These are phyloP conservation scores for Microctenopoma lineatum DNA, from an alignment of 2,797 vertebrate species.

Conservation along the genomic window DNA sequence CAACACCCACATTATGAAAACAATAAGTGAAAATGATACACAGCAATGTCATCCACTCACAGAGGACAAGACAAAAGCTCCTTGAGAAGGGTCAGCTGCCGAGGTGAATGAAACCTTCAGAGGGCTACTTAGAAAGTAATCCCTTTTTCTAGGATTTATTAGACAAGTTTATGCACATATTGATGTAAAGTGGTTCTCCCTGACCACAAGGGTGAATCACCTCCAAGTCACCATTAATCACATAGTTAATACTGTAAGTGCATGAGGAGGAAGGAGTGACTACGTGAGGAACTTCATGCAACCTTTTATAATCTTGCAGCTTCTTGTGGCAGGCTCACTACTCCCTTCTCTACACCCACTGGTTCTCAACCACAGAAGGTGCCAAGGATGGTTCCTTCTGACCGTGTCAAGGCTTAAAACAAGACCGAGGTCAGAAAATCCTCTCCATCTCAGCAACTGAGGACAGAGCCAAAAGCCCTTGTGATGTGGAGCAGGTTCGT, in stretches of 20 bases:
- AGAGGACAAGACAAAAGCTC: conserved; percentile 15
- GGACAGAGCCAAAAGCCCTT: conserved; percentile 55
- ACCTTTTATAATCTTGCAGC: conserved; percentile 58
- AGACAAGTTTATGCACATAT: conserved; percentile 44
- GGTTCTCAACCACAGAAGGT: conserved; percentile 46
- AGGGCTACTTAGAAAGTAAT: conserved; percentile 8
- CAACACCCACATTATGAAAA: conserved; percentile 32
- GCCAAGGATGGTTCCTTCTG: conserved; percentile 59
- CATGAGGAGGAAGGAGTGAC: conserved; percentile 33
- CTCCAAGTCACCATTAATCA: conserved; percentile 43
- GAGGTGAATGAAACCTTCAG: conserved; percentile 16
- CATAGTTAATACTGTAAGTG: conserved; percentile 19
- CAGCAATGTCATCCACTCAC: conserved; percentile 13
- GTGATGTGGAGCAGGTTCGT: conserved; percentile 47
- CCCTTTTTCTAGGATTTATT: conserved; percentile 23
- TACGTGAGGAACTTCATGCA: conserved; percentile 76
- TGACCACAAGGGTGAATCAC: conserved; percentile 20
- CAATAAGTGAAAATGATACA: conserved; percentile 43
- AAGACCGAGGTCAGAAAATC: conserved; percentile 57
- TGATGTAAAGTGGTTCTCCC: conserved; percentile 23
- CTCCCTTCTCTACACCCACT: conserved; percentile 39
- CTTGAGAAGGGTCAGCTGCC: conserved; percentile 11
- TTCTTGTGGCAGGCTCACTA: conserved; percentile 48
- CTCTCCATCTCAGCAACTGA: conserved; percentile 41
- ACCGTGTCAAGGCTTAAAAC: conserved; percentile 61